Conservation (phyloP, 2,797 vertebrate genomes). For the Odontamblyopus lacepedii region DNA sequence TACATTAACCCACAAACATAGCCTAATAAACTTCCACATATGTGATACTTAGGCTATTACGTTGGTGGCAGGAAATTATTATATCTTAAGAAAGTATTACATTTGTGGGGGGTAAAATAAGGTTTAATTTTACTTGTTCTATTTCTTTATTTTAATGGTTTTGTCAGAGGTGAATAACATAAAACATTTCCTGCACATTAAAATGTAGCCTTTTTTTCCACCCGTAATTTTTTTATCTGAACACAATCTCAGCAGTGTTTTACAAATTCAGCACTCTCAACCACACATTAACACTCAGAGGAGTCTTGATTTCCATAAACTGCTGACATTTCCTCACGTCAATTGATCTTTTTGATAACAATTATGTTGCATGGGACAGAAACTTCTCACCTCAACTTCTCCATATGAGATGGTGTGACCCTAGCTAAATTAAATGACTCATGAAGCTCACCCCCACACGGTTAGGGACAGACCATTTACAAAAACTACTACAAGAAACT, state of each 20-base stretch:
- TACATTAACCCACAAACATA: too few relatives aligned
- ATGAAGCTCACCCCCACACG: background rate
- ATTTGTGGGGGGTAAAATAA: too few relatives aligned
- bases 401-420: background rate
- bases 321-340: background rate
- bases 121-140: background rate
- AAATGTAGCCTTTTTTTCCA: background rate
- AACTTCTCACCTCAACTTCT: background rate
- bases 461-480: background rate
- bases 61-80: too few relatives aligned
- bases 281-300: background rate
- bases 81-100: too few relatives aligned
- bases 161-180: background rate
- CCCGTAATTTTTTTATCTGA: background rate
- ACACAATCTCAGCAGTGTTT: background rate
- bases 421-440: background rate
- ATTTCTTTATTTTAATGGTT: background rate
- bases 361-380: conserved; percentile 1
- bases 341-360: conserved; percentile 1
- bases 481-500: background rate
- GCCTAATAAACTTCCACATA: too few relatives aligned
- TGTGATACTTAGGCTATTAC: too few relatives aligned
- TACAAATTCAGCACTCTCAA: background rate
- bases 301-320: background rate
- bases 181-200: background rate